Evolutionary conservation across 92 coral and sea anemone genomes (phyloP).

Genomic region (Anthopleura xanthogrammica): DNA sequence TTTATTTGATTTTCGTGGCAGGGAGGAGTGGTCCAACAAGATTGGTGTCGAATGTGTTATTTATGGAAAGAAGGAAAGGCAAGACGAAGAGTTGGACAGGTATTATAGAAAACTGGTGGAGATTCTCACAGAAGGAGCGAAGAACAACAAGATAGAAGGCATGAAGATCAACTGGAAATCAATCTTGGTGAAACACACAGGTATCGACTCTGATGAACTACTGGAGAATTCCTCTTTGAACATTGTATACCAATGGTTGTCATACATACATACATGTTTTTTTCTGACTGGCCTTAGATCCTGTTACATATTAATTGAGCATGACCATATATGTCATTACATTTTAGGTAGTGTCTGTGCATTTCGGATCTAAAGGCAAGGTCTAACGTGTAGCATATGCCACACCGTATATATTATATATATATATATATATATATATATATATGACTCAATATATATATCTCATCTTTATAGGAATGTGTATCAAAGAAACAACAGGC

Average conservation of each 20-base stretch:
- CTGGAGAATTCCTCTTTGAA: too few relatives aligned
- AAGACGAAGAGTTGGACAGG: neutral
- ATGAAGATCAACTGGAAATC: neutral
- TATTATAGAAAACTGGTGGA: slow-evolving; percentile 9
- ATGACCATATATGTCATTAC: neutral
- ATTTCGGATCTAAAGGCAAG: neutral
- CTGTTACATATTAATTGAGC: too few relatives aligned
- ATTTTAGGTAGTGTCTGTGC: neutral
- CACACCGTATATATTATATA: too few relatives aligned
- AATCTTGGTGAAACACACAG: slow-evolving; percentile 14
- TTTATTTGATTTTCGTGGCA: too few relatives aligned
- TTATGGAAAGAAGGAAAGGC: slow-evolving; percentile 15
- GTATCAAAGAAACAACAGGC: slow-evolving; percentile 50
- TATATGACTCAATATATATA: too few relatives aligned
- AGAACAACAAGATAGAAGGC: neutral
- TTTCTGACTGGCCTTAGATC: neutral
- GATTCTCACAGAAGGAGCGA: neutral
- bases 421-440: too few relatives aligned
- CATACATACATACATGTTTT: neutral
- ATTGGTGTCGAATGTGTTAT: neutral
- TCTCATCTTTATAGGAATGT: slow-evolving; percentile 26
- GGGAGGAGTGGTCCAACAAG: too few relatives aligned
- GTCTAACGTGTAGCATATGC: too few relatives aligned
- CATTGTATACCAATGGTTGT: too few relatives aligned
- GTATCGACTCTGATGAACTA: neutral